Evolutionary conservation across 2,888 invertebrate genomes (phyloP).

Genomic region (Thymelicus lineola): DNA sequence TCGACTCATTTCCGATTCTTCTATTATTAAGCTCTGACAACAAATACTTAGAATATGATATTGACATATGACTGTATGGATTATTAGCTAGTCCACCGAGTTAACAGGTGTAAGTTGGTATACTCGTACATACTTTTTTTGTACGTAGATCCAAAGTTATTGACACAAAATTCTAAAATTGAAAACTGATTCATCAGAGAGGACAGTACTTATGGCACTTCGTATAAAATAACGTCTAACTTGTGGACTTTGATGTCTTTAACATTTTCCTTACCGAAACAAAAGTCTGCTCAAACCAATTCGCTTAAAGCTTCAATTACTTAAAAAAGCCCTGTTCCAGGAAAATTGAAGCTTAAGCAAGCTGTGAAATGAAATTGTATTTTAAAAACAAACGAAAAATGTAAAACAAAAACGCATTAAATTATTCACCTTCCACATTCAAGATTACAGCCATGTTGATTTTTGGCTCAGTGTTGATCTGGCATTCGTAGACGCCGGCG

Average conservation of each 20-base stretch:
- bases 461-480: constrained; percentile 96
- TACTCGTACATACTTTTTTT: too few species aligned
- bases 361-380: background rate
- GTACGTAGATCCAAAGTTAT: background rate
- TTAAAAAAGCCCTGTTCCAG: background rate
- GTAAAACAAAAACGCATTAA: too few species aligned
- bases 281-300: background rate
- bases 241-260: too few species aligned
- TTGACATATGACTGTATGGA: too few species aligned
- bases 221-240: too few species aligned
- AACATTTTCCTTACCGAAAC: too few species aligned
- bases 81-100: too few species aligned
- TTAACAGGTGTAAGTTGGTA: too few species aligned
- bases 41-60: too few species aligned
- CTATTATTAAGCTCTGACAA: too few species aligned
- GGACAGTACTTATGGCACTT: too few species aligned
- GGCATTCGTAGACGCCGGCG: constrained; percentile 94
- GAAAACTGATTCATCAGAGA: background rate
- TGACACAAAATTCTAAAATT: background rate
- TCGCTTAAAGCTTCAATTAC: background rate
- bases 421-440: constrained; percentile 90
- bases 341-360: background rate
- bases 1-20: too few species aligned
- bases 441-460: constrained; percentile 93
- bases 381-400: background rate